phyloP scores from a whole-genome alignment of 2,888 invertebrate genomes.

The Melangyna quadrimaculata region DNA sequence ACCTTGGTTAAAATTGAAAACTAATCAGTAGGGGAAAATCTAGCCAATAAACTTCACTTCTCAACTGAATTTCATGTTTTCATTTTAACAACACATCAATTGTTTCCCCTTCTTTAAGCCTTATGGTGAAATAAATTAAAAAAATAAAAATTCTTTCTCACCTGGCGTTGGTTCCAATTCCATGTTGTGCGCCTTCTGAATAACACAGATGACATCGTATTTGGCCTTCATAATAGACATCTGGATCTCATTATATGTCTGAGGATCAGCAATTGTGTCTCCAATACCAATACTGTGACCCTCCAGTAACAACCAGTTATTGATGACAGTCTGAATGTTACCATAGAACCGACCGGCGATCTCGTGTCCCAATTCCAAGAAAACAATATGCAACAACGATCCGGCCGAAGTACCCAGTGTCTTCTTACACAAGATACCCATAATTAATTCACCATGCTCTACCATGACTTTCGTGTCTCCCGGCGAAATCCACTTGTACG shows the following conservation, averaged over 20 bases:
- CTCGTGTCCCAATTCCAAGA: constrained; percentile 98
- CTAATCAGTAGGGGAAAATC: no score
- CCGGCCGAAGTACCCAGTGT: constrained; percentile 99
- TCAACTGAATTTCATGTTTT: no score
- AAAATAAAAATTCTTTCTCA: neutral
- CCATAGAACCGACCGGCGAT: constrained; percentile 98
- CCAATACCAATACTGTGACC: constrained; percentile 99
- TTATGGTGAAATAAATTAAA: neutral
- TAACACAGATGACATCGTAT: constrained; percentile 99
- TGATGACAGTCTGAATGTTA: constrained; percentile 99
- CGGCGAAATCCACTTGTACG: constrained; percentile 99
- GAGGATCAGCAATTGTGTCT: constrained; percentile 99
- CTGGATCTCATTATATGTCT: constrained; percentile 98
- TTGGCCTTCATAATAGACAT: constrained; percentile 99
- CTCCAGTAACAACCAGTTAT: constrained; percentile 98
- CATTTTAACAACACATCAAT: no score
- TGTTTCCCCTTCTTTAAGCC: no score
- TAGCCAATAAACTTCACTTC: no score
- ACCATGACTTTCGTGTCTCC: constrained; percentile 99
- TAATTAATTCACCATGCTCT: constrained; percentile 97
- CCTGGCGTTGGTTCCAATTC: constrained; percentile 99
- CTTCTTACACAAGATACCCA: constrained; percentile 99
- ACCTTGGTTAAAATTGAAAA: no score
- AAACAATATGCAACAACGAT: constrained; percentile 97
- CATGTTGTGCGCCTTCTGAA: constrained; percentile 99